Evolutionary conservation across 2,888 invertebrate genomes (phyloP), one percentile per base, ranked within the genome.

Genomic region (Troides oblongomaculatus): DNA sequence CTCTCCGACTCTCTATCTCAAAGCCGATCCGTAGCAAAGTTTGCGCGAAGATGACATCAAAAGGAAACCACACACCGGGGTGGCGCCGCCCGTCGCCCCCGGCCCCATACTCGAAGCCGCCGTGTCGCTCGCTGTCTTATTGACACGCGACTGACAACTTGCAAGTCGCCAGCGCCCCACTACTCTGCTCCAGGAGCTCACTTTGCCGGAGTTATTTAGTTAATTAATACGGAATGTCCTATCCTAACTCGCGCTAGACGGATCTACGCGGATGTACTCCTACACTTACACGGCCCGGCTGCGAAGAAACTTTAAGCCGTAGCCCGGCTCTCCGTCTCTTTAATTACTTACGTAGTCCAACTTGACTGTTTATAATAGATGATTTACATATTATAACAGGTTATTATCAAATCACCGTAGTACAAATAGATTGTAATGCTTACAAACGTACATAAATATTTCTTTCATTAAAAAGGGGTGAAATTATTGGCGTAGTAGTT

Each of bases 41-140:
- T 92, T 92, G 92, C 92, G 91, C 92, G 92, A 92, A 92, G 92
- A 92, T 92, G 92, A 92, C 92, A 92, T 92, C 92, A 92, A 92
- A 92, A 92, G 92, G 92, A 92, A 92, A 92, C 92, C 92, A 92
- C 92, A 92, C 90, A 92, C 89, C 89, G 89, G 91, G 92, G 90
- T 84, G 91, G 90, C 84, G 78, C 79, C 80, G 77, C 76, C 72
- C 79, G 72, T 78, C 80, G 2, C 50, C 85, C 85, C 87, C 87
- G 81, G 82, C 88, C 90, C 86, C 90, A 85, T 86, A 88, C 90
- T 90, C 86, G 85, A 86, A 89, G 86, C 89, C 86, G 86, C 89
- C 90, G 89, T 88, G 89, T 89, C 89, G 79, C 82, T 84, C 84
- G 85, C 85, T 86, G 90, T 89, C 92, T 92, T 92, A 92, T 92